phyloP scores from a whole-genome alignment of 2,888 invertebrate species.

The Cryptus viduatorius region DNA sequence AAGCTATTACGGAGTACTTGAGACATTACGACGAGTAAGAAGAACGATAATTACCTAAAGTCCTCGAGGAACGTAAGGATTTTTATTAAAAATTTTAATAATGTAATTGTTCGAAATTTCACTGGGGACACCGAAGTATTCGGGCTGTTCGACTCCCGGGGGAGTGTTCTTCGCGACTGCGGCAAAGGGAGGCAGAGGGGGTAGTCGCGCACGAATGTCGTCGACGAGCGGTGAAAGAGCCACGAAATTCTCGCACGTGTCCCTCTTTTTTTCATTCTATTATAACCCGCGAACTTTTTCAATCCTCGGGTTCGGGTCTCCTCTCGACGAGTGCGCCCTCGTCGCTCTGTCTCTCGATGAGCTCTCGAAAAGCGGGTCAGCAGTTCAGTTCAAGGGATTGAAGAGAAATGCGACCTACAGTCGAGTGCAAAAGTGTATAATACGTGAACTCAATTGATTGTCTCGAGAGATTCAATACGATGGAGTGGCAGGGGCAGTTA shows the following conservation, averaged over 20 bases:
- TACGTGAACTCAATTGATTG: slow-evolving; percentile 65
- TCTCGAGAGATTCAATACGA: slow-evolving; percentile 64
- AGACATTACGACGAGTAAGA: background rate
- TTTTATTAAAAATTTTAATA: slow-evolving; percentile 36
- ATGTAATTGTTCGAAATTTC: slow-evolving; percentile 28
- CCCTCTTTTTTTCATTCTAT: slow-evolving; percentile 43
- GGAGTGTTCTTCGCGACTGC: background rate
- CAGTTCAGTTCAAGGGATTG: slow-evolving; percentile 49
- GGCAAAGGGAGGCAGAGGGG: background rate
- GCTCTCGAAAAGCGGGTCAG: slow-evolving; percentile 60
- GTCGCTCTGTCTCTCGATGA: slow-evolving; percentile 46
- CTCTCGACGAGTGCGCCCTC: slow-evolving; percentile 29
- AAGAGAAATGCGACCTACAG: slow-evolving; percentile 58
- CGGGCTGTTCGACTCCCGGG: background rate
- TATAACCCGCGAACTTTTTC: slow-evolving; percentile 49
- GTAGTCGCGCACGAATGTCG: slow-evolving; percentile 14
- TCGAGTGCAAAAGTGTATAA: slow-evolving; percentile 42
- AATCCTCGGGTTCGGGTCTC: slow-evolving; percentile 36
- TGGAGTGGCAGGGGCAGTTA: slow-evolving; percentile 25
- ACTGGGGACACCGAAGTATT: background rate
- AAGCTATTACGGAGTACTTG: background rate
- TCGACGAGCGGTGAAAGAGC: slow-evolving; percentile 44
- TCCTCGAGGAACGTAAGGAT: background rate
- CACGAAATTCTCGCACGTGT: slow-evolving; percentile 38
- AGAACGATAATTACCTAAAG: slow-evolving; percentile 31